Conservation (phyloP, 2,113 vertebrate species). For the Rana temporaria region DNA sequence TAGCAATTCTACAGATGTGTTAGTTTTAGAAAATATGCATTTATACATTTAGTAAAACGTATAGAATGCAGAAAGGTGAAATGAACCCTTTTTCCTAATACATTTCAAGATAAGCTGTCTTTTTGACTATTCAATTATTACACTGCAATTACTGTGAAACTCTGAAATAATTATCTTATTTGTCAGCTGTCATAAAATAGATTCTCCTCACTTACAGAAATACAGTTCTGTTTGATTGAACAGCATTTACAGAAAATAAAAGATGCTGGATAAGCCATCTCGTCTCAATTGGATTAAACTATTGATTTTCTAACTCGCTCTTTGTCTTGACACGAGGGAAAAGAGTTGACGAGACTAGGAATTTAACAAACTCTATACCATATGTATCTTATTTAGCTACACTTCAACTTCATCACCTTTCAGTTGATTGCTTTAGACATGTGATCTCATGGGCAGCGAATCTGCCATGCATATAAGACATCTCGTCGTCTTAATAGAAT, state of each 20-base stretch:
- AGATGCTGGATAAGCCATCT: slow-evolving; percentile 55
- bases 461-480: slow-evolving; percentile 84
- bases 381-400: slow-evolving; percentile 80
- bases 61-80: neutral
- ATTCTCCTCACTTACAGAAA: slow-evolving; percentile 46
- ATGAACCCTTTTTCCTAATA: neutral
- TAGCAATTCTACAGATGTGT: too few relatives aligned
- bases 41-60: neutral
- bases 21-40: neutral
- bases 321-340: slow-evolving; percentile 71
- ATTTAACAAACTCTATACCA: slow-evolving; percentile 78
- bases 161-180: slow-evolving; percentile 51
- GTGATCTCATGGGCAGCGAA: slow-evolving; percentile 81
- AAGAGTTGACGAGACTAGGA: slow-evolving; percentile 74
- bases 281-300: slow-evolving; percentile 72
- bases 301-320: slow-evolving; percentile 75
- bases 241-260: slow-evolving; percentile 38
- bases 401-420: slow-evolving; percentile 81
- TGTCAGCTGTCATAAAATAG: slow-evolving; percentile 54
- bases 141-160: slow-evolving; percentile 23
- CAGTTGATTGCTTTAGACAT: slow-evolving; percentile 84
- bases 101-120: slow-evolving; percentile 17
- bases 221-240: slow-evolving; percentile 45
- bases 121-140: slow-evolving; percentile 50
- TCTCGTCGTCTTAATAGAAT: slow-evolving; percentile 82